A percentile compares a stretch with the other conserved stretches of the same genome.
Conservation (phyloP, 2,113 vertebrate species). For the Osmerus eperlanus region DNA sequence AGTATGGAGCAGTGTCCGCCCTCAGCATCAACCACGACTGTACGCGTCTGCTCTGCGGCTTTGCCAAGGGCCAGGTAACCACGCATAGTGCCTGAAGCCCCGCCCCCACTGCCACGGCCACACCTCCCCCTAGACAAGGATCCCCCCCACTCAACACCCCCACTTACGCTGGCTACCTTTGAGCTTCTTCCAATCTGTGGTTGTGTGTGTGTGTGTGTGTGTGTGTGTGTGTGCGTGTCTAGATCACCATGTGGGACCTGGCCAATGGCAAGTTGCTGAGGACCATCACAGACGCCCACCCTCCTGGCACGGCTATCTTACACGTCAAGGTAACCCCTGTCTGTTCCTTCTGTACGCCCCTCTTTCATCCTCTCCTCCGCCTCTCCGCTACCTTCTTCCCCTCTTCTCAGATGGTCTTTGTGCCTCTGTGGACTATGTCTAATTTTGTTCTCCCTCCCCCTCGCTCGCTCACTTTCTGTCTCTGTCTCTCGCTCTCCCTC, state of each 20-base stretch:
- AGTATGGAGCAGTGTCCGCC: slow-evolving; percentile 93
- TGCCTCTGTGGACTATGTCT: background rate
- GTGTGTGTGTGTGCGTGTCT: slow-evolving; percentile 5
- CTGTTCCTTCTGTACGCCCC: too few relatives aligned
- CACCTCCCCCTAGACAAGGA: background rate
- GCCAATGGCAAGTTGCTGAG: slow-evolving; percentile 94
- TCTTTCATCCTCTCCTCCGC: too few relatives aligned
- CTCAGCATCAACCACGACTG: slow-evolving; percentile 96
- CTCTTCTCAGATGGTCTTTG: background rate
- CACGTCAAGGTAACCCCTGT: slow-evolving; percentile 86
- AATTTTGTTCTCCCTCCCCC: background rate
- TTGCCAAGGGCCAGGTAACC: slow-evolving; percentile 95
- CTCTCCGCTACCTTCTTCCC: too few relatives aligned
- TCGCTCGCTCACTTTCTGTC: background rate
- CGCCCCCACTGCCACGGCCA: slow-evolving; percentile 1
- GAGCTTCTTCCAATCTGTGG: too few relatives aligned
- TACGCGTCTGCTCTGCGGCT: slow-evolving; percentile 93
- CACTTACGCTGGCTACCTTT: background rate
- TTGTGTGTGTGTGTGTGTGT: slow-evolving; percentile 14
- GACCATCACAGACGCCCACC: slow-evolving; percentile 95
- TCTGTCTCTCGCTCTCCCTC: background rate
- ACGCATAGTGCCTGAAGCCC: background rate
- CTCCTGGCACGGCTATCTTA: slow-evolving; percentile 92
- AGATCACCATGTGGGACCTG: slow-evolving; percentile 99
- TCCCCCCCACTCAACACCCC: background rate